Evolutionary conservation across 2,797 vertebrate genomes (phyloP).

Genomic region (Tenualosa thibaudeaui): DNA sequence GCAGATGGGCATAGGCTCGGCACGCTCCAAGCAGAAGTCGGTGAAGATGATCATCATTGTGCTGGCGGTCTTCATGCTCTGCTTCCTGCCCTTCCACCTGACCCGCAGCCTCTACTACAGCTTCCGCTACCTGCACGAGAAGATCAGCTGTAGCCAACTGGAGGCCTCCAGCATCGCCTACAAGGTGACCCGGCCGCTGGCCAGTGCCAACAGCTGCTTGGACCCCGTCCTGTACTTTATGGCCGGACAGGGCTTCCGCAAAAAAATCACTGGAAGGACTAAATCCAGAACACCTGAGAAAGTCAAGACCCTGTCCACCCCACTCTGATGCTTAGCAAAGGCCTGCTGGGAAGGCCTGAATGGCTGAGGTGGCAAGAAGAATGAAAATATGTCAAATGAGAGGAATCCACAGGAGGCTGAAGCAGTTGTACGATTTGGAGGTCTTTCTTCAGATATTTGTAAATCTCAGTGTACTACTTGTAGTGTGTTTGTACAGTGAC

Average conservation of each 20-base stretch:
- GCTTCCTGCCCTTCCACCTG: conserved; percentile 93
- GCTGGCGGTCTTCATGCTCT: conserved; percentile 84
- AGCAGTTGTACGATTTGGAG: not conserved
- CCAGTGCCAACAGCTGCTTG: conserved; percentile 92
- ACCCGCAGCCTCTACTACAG: conserved; percentile 92
- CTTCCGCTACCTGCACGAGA: conserved; percentile 80
- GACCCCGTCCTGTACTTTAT: conserved; percentile 95
- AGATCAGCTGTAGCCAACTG: conserved; percentile 81
- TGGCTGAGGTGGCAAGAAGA: not conserved
- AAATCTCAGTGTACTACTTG: not conserved
- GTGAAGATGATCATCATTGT: conserved; percentile 94
- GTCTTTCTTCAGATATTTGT: not conserved
- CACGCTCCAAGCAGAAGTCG: conserved; percentile 86
- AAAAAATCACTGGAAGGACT: conserved; percentile 55
- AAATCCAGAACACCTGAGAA: conserved; percentile 26
- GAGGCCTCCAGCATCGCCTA: conserved; percentile 86
- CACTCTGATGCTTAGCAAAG: conserved; percentile 46
- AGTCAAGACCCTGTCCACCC: conserved; percentile 46
- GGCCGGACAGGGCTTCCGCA: conserved; percentile 81
- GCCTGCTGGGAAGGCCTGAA: not conserved
- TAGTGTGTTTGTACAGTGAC: not conserved
- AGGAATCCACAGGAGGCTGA: not conserved
- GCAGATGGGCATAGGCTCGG: conserved; percentile 50
- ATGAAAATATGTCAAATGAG: no score
- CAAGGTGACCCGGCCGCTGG: conserved; percentile 89